Base-by-base conservation (phyloP, 2,888 invertebrate species). In the Sminthurides aquaticus region DNA sequence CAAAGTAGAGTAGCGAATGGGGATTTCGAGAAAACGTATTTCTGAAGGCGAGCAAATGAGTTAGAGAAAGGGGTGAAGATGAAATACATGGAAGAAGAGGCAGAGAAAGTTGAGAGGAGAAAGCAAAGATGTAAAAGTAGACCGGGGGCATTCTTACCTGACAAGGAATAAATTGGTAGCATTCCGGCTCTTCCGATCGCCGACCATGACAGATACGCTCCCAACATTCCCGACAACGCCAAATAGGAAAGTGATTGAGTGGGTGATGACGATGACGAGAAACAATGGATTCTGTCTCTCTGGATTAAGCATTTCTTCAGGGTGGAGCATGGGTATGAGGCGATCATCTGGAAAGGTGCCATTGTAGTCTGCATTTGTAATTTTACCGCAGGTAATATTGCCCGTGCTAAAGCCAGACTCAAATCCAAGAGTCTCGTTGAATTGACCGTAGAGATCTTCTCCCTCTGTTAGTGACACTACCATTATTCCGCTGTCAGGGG, bases 191-290 rank as follows among this genome's bases (percentile, higher is more conserved):
- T 76, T 77, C 20, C 77, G 74, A 66, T 81, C 80, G 3, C 78
- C 76, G 3, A 75, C 66, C 76, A 81, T 78, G 18, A 80, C 79
- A 34, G 76, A 76, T 54, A 82, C 79, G 18, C 81, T 81, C 3
- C 80, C 71, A 1, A 76, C 68, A 75, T 82, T 82, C 1, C 81
- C 82, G 2, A 78, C 68, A 11, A 81, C 75, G 1, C 82, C 82
- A 18, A 81, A 67, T 15, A 81, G 64, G 70, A 80, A 76, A 0
- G 77, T 76, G 56, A 76, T 69, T 11, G 76, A 71, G 67, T 78
- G 76, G 3, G 76, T 76, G 58, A 76, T 69, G 55, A 77, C 69
- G 62, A 77, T 77, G 49, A 76, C 73, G 57, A 75, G 69, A 68
- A 78, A 78, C 29, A 75, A 70, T 3, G 75, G 73, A 63, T 77